These are phyloP conservation scores for Drosophila austrosaltans DNA, from an alignment of 2,888 invertebrate genomes.

Conservation along the genomic window DNA sequence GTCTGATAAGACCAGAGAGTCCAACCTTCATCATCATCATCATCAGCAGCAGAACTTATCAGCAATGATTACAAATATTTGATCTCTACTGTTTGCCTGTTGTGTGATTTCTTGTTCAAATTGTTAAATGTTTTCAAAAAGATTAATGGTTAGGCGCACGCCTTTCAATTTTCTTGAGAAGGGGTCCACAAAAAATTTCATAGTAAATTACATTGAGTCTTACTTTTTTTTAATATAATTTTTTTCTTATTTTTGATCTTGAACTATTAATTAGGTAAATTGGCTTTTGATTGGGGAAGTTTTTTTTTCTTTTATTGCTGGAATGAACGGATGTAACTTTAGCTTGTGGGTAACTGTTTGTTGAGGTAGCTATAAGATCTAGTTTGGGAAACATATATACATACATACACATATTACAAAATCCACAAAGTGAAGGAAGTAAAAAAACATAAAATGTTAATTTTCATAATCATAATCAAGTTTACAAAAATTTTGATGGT, in stretches of 20 bases:
- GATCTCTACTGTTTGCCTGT: constrained; percentile 41
- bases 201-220: constrained; percentile 42
- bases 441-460: constrained; percentile 4
- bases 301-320: background rate
- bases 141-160: constrained; percentile 78
- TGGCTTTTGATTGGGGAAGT: constrained; percentile 47
- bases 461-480: constrained; percentile 11
- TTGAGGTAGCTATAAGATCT: constrained; percentile 18
- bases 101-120: constrained; percentile 61
- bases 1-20: constrained; percentile 16
- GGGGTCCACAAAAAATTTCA: constrained; percentile 16
- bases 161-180: constrained; percentile 43
- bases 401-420: background rate
- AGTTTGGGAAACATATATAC: constrained; percentile 23
- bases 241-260: constrained; percentile 31
- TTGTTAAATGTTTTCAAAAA: constrained; percentile 60
- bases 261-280: constrained; percentile 62
- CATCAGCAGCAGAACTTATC: constrained; percentile 53
- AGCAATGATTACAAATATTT: constrained; percentile 63
- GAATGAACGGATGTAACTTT: constrained; percentile 8
- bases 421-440: constrained; percentile 9
- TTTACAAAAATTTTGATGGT: constrained; percentile 7
- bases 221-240: constrained; percentile 9
- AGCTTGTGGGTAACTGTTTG: constrained; percentile 6
- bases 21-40: background rate